These are phyloP conservation scores for Caenorhabditis parvicauda DNA, from an alignment of 2,888 invertebrate species.

Conservation along the genomic window DNA sequence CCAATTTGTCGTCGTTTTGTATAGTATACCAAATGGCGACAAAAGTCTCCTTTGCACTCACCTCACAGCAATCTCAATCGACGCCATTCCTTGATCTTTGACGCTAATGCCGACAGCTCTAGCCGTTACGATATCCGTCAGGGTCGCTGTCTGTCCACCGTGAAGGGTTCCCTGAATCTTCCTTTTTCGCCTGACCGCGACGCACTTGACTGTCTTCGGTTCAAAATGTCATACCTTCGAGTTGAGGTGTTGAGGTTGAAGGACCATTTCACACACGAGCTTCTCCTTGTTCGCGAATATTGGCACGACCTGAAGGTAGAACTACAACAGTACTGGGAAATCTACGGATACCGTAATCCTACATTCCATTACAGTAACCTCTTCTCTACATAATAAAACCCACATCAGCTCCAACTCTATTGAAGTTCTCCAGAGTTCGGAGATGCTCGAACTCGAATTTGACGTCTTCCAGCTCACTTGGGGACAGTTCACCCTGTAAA, in stretches of 20 bases:
- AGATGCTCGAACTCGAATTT: slow-evolving; percentile 13
- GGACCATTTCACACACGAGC: slow-evolving; percentile 47
- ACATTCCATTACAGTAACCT: too few species aligned
- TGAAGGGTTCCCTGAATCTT: slow-evolving; percentile 49
- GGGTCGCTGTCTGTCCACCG: slow-evolving; percentile 53
- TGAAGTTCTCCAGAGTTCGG: slow-evolving; percentile 41
- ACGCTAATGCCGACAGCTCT: slow-evolving; percentile 47
- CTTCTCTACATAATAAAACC: slow-evolving; percentile 3
- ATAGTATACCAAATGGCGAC: too few species aligned
- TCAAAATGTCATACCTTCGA: slow-evolving; percentile 32
- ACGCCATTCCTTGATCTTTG: slow-evolving; percentile 49
- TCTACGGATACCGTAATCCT: not conserved
- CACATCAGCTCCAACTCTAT: slow-evolving; percentile 52
- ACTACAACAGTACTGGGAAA: not conserved
- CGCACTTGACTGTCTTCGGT: not conserved
- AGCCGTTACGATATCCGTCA: slow-evolving; percentile 57
- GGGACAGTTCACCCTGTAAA: too few species aligned
- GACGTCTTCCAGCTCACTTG: too few species aligned
- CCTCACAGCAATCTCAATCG: slow-evolving; percentile 54
- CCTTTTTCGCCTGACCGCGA: not conserved
- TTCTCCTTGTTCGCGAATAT: slow-evolving; percentile 37
- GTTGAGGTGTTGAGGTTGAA: slow-evolving; percentile 54
- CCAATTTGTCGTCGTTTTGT: too few species aligned
- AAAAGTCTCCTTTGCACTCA: too few species aligned
- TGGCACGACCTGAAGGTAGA: slow-evolving; percentile 29